Evolutionary conservation across 2,888 invertebrate species (phyloP), one percentile per base, ranked within the genome.

Genomic region (Epistrophe grossulariae): DNA sequence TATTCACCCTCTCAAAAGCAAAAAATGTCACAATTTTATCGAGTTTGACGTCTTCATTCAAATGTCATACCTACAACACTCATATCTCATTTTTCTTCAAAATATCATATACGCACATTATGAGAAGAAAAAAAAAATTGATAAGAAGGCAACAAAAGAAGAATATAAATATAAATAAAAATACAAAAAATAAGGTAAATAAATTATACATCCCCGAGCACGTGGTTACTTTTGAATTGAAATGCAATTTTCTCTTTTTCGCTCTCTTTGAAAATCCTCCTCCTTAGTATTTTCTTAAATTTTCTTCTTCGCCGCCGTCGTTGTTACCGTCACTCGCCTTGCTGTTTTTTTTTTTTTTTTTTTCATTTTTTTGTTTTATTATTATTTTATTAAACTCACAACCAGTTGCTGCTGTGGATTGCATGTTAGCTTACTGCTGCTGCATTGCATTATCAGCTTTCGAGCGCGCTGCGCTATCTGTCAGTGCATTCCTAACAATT

Each of bases 171-270:
- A 40, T 11, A 60, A 71, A 66, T 35, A 66, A 76, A 72, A 66
- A 79, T 24, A 24, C 24, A 24, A 60, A 24, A 28, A 35, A 28
- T 43, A 60, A 55, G 48, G 74, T 87, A 87, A 87, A 76, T 82
- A 82, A 87, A 79, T 79, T 82, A 87, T 79, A 83, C 83, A 79
- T 87, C 76, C 74, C 79, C 79, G 72, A 87, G 79, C 87, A 87
- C 87, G 87, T 87, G 87, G 82, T 87, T 72, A 72, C 66, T 79
- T n/a, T 40, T 79, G 72, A 72, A 87, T 87, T 83, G 87, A 72
- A 87, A 83, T 87, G 87, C 87, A 87, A 87, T 87, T 87, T 83
- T 87, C 87, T 87, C 87, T 87, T 87, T 87, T 87, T 85, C 62
- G 83, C 87, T 87, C 87, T 87, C 87, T 87, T 87, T 79, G 82